A percentile compares a stretch with the other conserved stretches of the same genome.
Evolutionary conservation across 2,797 vertebrate species (phyloP).

Genomic region (Clamator glandarius): DNA sequence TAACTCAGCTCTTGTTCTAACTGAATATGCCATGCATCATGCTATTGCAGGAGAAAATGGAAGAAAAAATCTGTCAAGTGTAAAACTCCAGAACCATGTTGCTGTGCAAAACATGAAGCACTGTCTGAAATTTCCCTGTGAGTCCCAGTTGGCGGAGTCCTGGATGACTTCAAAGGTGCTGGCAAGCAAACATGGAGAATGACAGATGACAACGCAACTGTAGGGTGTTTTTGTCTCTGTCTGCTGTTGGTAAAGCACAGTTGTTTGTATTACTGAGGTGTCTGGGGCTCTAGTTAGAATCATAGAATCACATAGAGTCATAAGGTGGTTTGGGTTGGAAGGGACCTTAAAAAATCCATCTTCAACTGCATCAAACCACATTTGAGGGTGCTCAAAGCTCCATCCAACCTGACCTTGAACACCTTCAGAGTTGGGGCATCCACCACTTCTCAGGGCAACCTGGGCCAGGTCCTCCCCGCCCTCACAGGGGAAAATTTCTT

Average conservation of each 20-base stretch:
- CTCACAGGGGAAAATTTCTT: too few relatives aligned
- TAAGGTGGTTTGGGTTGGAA: too few relatives aligned
- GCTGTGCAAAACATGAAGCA: background rate
- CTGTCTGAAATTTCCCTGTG: background rate
- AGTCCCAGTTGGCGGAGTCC: background rate
- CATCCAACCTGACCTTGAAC: too few relatives aligned
- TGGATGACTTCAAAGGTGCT: background rate
- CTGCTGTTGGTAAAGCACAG: background rate
- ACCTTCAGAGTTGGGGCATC: too few relatives aligned
- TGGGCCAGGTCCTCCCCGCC: too few relatives aligned
- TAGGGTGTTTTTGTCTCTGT: background rate
- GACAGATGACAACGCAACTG: background rate
- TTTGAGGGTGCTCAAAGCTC: too few relatives aligned
- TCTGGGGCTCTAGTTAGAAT: background rate
- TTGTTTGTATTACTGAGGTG: background rate
- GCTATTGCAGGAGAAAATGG: background rate
- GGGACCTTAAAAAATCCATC: too few relatives aligned
- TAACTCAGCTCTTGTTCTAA: background rate
- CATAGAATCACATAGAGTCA: too few relatives aligned
- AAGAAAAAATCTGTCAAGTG: background rate
- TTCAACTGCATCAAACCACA: too few relatives aligned
- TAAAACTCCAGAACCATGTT: background rate
- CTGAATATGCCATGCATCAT: accelerated
- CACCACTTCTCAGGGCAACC: too few relatives aligned
- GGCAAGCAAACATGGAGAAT: background rate